These are phyloP conservation scores for Desmophyllum pertusum DNA, from an alignment of 92 coral and sea anemone genomes.

Conservation along the genomic window DNA sequence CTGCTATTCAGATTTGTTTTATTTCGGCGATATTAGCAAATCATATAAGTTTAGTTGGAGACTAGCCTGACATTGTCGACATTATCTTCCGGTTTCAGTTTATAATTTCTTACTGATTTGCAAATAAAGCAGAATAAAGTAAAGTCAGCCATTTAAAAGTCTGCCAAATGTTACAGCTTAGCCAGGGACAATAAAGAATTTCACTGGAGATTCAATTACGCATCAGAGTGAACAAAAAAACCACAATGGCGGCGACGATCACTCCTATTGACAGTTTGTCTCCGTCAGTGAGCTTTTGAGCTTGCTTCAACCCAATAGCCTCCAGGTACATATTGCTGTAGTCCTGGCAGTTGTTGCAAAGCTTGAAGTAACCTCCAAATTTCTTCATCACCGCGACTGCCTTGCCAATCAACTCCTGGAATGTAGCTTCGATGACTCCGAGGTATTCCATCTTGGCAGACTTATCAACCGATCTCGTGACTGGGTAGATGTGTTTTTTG, in stretches of 20 bases:
- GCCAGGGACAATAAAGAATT: too few relatives aligned
- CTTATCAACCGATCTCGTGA: constrained; percentile 16
- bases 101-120: too few relatives aligned
- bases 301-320: constrained; percentile 52
- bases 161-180: too few relatives aligned
- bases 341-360: constrained; percentile 66
- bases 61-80: too few relatives aligned
- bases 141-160: too few relatives aligned
- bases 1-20: too few relatives aligned
- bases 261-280: constrained; percentile 31
- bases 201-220: background rate
- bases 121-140: too few relatives aligned
- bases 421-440: constrained; percentile 39
- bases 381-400: constrained; percentile 60
- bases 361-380: constrained; percentile 66
- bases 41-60: too few relatives aligned
- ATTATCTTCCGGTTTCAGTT: too few relatives aligned
- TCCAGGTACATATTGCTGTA: constrained; percentile 64
- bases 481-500: constrained; percentile 48
- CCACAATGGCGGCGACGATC: constrained; percentile 20
- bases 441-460: constrained; percentile 36
- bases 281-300: constrained; percentile 44
- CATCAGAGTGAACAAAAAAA: background rate
- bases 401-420: constrained; percentile 29
- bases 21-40: too few relatives aligned